Percentiles rank a stretch among this genome's conserved stretches.
These are phyloP conservation scores for Sinocyclocheilus anophthalmus DNA, from an alignment of 2,113 vertebrate genomes.

Conservation along the genomic window DNA sequence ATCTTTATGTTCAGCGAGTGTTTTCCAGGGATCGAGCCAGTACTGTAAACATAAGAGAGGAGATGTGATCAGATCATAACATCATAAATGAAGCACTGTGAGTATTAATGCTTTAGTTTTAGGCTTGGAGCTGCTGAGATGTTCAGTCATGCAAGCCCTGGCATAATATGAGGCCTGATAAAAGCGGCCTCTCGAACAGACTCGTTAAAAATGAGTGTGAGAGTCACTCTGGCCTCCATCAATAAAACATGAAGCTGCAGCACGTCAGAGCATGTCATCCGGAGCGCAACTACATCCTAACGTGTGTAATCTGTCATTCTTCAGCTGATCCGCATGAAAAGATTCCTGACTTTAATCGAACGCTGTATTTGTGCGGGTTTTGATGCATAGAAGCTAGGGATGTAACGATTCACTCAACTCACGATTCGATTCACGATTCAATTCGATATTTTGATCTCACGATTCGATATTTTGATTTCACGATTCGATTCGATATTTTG, in stretches of 20 bases:
- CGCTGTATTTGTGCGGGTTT: background rate
- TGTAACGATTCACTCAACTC: no score
- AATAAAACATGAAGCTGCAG: conserved; percentile 57
- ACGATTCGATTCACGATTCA: no score
- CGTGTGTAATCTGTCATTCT: background rate
- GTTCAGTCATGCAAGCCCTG: conserved; percentile 48
- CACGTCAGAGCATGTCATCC: conserved; percentile 45
- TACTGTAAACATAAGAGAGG: conserved; percentile 73
- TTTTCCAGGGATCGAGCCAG: conserved; percentile 90
- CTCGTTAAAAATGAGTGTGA: conserved; percentile 39
- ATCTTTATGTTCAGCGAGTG: conserved; percentile 87
- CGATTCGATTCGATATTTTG: no score
- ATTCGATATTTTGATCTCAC: no score
- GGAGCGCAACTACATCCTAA: background rate
- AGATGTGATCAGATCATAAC: conserved; percentile 1
- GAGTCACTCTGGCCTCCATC: conserved; percentile 48
- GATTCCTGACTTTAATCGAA: background rate
- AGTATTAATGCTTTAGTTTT: background rate
- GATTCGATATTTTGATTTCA: no score
- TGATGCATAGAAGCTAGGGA: background rate
- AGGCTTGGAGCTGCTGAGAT: conserved; percentile 14
- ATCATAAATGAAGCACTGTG: background rate
- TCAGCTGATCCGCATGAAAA: background rate
- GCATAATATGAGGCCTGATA: conserved; percentile 35
- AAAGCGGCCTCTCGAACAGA: conserved; percentile 19